Base-by-base conservation (phyloP, 2,888 invertebrate genomes). In the Bellardia bayeri region DNA sequence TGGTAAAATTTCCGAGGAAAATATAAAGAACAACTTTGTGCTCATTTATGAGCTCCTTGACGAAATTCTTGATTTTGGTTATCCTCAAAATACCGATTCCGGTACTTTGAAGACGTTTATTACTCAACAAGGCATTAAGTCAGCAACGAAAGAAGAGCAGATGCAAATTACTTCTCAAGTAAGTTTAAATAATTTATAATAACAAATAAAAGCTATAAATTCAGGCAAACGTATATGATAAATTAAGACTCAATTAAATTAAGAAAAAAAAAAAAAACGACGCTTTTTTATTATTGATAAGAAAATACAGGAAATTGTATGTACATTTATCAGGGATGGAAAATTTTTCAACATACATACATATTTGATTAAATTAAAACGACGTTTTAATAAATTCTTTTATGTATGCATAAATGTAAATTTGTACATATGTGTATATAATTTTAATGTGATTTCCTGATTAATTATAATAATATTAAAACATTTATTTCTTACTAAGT, bases 21-120 rank as follows among this genome's bases (percentile, higher is more conserved):
- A 99, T 93, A 99, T 99, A 92, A 99, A 99, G 94, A 99, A 99
- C 93, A 99, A 99, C 94, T 99, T 99, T 94, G 99, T 99, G 23
- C 95, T 99, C 37, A 99, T 99, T 91, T 99, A 99, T 93, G 99
- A 99, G 94, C 94, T 99, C 90, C 95, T 99, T 81, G 99, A 99
- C 94, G 99, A 99, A 95, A 99, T 99, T 92, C 95, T 99, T 89
- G 99, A 99, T 94, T 99, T 99, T 95, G 99, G 99, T 0, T 99
- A 99, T 94, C 99, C 99, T 0, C 99, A 99, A 94, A 99, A 99
- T 94, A 99, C 99, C 0, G 99, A 99, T 93, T 99, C 99, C 0
- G 99, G 99, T 16, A 99, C 99, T 14, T 94, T 99, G 91, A 99
- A 99, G 94, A 99, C 99, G 0, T 99, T 99, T 93, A 99, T 99